These are phyloP conservation scores for Trissolcus basalis DNA, from an alignment of 1,140 invertebrate genomes.

Conservation along the genomic window DNA sequence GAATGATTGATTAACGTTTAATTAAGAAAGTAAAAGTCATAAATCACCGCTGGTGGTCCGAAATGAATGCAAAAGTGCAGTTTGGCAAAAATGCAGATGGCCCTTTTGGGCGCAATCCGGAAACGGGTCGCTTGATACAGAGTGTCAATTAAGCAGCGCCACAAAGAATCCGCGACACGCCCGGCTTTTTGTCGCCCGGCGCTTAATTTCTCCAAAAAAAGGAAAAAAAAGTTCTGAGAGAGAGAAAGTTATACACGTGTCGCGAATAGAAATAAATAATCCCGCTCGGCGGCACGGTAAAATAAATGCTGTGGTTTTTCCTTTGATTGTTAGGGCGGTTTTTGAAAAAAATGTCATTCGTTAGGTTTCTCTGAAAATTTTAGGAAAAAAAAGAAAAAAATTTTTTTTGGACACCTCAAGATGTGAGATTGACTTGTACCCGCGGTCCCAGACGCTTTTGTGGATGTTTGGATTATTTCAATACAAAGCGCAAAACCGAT, in stretches of 20 bases:
- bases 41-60: slow-evolving; percentile 29
- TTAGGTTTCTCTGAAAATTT: too few species aligned
- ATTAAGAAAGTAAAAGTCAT: not conserved
- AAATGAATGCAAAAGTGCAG: slow-evolving; percentile 24
- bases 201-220: slow-evolving; percentile 56
- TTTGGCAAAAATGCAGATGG: slow-evolving; percentile 20
- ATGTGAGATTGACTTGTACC: not conserved
- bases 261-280: not conserved
- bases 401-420: not conserved
- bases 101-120: slow-evolving; percentile 50
- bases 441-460: slow-evolving; percentile 53
- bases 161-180: slow-evolving; percentile 56
- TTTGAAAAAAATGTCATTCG: too few species aligned
- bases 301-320: not conserved
- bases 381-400: too few species aligned
- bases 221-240: slow-evolving; percentile 14
- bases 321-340: not conserved
- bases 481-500: slow-evolving; percentile 26
- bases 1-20: too few species aligned
- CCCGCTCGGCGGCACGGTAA: not conserved
- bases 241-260: slow-evolving; percentile 16
- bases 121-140: slow-evolving; percentile 56
- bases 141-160: slow-evolving; percentile 68
- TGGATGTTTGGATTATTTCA: slow-evolving; percentile 63
- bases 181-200: slow-evolving; percentile 56